phyloP scores from a whole-genome alignment of 2,797 vertebrate species.

The Antennarius maculatus region DNA sequence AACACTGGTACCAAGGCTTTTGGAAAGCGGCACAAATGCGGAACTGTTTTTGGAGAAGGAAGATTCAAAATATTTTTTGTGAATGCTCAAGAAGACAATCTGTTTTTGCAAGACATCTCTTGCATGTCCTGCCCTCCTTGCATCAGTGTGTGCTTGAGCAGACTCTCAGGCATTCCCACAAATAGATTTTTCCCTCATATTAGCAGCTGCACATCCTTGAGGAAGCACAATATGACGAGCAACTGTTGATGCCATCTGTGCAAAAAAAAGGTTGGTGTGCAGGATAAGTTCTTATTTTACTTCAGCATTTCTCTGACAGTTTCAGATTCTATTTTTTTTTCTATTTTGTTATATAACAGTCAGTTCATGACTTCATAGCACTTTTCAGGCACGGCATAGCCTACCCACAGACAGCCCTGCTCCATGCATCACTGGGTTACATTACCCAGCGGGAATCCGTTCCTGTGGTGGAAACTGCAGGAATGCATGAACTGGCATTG shows the following conservation, averaged over 20 bases:
- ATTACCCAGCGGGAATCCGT: constrained; percentile 75
- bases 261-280: constrained; percentile 21
- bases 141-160: constrained; percentile 15
- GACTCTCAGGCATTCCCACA: constrained; percentile 17
- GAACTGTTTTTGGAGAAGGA: not conserved
- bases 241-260: constrained; percentile 74
- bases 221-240: constrained; percentile 58
- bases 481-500: constrained; percentile 58
- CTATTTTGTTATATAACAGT: constrained; percentile 59
- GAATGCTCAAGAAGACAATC: constrained; percentile 11
- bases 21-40: not conserved
- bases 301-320: constrained; percentile 33
- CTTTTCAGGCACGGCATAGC: constrained; percentile 58
- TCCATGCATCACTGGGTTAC: constrained; percentile 74
- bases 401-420: constrained; percentile 47
- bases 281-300: constrained; percentile 50
- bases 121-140: constrained; percentile 15
- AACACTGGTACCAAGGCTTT: not conserved
- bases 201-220: constrained; percentile 67
- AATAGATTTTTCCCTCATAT: constrained; percentile 37
- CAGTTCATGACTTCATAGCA: constrained; percentile 54
- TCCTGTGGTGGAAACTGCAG: constrained; percentile 59
- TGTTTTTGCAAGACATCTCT: not conserved
- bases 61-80: not conserved
- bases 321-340: not conserved